Conservation (phyloP, 2,797 vertebrate genomes). For the Acrossocheilus fasciatus region DNA sequence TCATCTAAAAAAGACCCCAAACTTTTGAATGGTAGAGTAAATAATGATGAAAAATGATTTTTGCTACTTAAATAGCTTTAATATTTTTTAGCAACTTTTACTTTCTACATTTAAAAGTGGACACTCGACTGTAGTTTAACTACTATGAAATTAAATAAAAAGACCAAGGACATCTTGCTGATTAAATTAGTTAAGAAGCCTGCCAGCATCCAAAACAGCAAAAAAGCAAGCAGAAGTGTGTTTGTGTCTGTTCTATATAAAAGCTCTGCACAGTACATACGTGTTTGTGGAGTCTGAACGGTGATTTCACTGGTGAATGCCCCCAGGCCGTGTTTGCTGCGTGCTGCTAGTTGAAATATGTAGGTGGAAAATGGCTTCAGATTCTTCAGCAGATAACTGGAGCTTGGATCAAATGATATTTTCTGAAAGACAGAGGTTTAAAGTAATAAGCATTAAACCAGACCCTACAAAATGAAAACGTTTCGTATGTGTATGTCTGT, state of each 20-base stretch:
- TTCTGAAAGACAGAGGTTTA: constrained; percentile 77
- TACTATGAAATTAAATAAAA: too few species aligned
- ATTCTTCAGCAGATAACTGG: constrained; percentile 91
- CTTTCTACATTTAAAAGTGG: too few species aligned
- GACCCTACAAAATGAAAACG: not conserved
- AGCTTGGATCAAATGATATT: constrained; percentile 88
- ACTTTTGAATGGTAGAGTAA: too few species aligned
- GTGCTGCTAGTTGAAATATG: constrained; percentile 93
- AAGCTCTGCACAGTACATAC: constrained; percentile 82
- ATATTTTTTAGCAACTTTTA: too few species aligned
- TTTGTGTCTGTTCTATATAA: not conserved
- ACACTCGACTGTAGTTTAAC: too few species aligned
- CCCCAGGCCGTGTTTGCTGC: constrained; percentile 93
- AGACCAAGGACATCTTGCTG: not conserved
- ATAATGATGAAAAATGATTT: too few species aligned
- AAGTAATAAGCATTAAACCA: not conserved
- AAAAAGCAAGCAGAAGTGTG: not conserved
- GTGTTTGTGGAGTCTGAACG: constrained; percentile 95
- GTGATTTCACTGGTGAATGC: constrained; percentile 95
- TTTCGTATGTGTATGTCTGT: not conserved
- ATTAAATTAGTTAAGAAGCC: not conserved
- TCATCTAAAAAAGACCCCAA: too few species aligned
- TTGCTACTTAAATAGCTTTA: too few species aligned
- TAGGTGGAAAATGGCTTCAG: constrained; percentile 95
- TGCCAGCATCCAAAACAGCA: not conserved